phyloP scores from a whole-genome alignment of 1,140 invertebrate species.

The Portunus trituberculatus region DNA sequence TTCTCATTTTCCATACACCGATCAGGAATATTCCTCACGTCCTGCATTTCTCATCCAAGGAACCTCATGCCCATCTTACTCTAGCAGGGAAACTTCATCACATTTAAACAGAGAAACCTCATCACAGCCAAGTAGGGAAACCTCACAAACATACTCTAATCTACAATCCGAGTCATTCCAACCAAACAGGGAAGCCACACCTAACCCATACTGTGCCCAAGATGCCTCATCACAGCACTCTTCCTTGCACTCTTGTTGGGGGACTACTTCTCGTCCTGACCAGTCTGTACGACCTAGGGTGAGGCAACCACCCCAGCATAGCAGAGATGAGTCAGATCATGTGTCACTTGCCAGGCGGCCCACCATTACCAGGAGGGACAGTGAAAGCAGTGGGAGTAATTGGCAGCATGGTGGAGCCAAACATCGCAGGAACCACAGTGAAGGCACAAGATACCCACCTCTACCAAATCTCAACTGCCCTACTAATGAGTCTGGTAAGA shows the following conservation, averaged over 20 bases:
- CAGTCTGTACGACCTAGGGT: slow-evolving; percentile 61
- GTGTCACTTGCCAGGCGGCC: neutral
- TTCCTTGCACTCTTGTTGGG: neutral
- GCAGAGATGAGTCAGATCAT: slow-evolving; percentile 48
- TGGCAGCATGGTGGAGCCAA: too few species aligned
- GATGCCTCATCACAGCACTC: neutral
- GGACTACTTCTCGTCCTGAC: slow-evolving; percentile 25
- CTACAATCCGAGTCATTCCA: neutral
- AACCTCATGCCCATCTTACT: neutral
- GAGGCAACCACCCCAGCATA: slow-evolving; percentile 16
- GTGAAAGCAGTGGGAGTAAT: neutral
- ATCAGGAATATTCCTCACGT: neutral
- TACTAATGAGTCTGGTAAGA: slow-evolving; percentile 37
- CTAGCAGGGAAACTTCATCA: neutral
- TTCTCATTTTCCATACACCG: neutral
- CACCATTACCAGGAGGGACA: slow-evolving; percentile 3
- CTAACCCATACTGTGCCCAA: neutral
- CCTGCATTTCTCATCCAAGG: neutral
- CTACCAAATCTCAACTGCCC: slow-evolving; percentile 41
- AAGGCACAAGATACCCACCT: slow-evolving; percentile 38
- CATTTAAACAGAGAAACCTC: neutral
- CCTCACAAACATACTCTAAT: neutral
- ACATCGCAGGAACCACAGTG: slow-evolving; percentile 55
- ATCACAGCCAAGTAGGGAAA: neutral
- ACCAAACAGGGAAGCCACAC: neutral